A percentile compares a stretch with the other conserved stretches of the same genome.
Conservation (phyloP, 35 echinoderm and acorn worm genomes). For the Apostichopus japonicus region DNA sequence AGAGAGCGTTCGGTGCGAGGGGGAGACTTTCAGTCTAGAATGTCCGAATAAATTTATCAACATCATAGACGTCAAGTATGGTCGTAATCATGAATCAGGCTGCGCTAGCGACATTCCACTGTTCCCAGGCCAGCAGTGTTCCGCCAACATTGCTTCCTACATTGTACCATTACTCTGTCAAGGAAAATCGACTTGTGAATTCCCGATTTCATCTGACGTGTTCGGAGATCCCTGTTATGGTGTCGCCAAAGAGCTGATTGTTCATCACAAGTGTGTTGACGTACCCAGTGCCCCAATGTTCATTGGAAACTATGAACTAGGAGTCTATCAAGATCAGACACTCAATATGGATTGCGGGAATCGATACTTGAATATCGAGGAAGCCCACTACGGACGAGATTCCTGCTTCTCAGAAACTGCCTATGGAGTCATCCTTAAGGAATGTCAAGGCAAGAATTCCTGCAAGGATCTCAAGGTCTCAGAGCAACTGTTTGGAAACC, state of each 20-base stretch:
- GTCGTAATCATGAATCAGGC: not conserved
- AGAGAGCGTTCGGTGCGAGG: conserved; percentile 24
- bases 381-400: conserved; percentile 21
- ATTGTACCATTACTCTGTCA: not conserved
- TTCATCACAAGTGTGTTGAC: conserved; percentile 36
- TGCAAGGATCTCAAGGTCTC: conserved; percentile 13
- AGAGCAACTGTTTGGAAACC: conserved; percentile 37
- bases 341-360: conserved; percentile 36
- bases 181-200: conserved; percentile 29
- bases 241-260: conserved; percentile 29
- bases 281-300: not conserved
- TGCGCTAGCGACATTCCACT: not conserved
- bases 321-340: conserved; percentile 11
- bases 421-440: not conserved
- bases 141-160: not conserved
- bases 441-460: conserved; percentile 46
- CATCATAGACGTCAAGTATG: conserved; percentile 30
- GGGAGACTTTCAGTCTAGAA: conserved; percentile 16
- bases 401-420: conserved; percentile 27
- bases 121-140: conserved; percentile 38
- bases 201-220: not conserved
- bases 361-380: not conserved
- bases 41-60: conserved; percentile 15
- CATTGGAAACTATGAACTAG: not conserved
- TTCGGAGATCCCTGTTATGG: conserved; percentile 44